Conservation (phyloP, 2,888 invertebrate species). For the Tenthredo notha region DNA sequence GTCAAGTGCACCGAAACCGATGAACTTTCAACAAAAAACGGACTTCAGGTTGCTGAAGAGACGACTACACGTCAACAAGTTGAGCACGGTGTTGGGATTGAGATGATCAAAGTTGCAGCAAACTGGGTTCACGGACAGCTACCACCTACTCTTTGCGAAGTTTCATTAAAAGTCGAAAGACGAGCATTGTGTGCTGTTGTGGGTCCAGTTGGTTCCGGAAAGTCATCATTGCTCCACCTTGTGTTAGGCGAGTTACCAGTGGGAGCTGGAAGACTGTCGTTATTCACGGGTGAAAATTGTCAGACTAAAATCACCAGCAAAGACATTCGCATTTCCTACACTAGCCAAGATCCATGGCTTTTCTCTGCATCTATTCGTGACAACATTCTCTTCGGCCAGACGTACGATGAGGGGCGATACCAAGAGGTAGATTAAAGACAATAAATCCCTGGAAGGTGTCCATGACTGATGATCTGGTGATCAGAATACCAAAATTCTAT, state of each 20-base stretch:
- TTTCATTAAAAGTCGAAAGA: conserved; percentile 76
- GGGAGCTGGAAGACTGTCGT: conserved; percentile 74
- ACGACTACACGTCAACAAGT: conserved; percentile 7
- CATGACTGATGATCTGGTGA: not conserved
- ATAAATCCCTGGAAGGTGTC: not conserved
- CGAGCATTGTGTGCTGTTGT: conserved; percentile 81
- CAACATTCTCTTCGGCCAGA: conserved; percentile 88
- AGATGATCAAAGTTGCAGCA: conserved; percentile 64
- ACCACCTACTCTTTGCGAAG: conserved; percentile 78
- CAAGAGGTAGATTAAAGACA: conserved; percentile 77
- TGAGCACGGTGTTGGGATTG: conserved; percentile 7
- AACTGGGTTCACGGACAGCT: conserved; percentile 71
- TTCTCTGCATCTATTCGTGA: conserved; percentile 83
- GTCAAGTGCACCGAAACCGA: conserved; percentile 44
- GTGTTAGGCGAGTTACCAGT: conserved; percentile 78
- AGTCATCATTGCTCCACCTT: conserved; percentile 79
- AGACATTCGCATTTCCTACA: conserved; percentile 80
- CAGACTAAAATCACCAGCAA: not conserved
- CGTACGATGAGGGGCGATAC: conserved; percentile 83
- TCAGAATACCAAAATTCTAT: not conserved
- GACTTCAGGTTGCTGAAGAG: not conserved
- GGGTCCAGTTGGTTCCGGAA: conserved; percentile 86
- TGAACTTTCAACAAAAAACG: not conserved
- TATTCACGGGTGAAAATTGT: conserved; percentile 50
- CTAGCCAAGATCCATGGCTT: conserved; percentile 87